Evolutionary conservation across 2,888 invertebrate genomes (phyloP), one percentile per base, ranked within the genome.

Genomic region (Gymnocheta viridis): DNA sequence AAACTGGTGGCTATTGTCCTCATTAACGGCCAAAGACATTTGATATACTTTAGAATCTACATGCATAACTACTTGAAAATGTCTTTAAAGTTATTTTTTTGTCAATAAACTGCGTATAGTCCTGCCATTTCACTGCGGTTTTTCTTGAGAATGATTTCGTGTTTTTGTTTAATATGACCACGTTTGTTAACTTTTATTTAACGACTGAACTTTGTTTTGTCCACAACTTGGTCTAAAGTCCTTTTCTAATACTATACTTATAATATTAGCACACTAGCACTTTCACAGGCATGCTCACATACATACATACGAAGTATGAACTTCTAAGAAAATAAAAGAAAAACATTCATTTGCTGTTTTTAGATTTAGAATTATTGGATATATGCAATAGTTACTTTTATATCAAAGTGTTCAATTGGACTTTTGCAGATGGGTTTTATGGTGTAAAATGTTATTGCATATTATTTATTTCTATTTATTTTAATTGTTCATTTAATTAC

Each of bases 211-310:
- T 67, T 77, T 81, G 79, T 70, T 64, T 19, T 83, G 79, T 69
- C 83, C 83, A 83, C 74, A 83, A 74, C 17, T 58, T 80, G 79
- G 70, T 38, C 72, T 32, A 82, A 85, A 74, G 74, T 85, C 73
- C 83, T 81, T 81, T 85, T 78, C 49, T 56, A 38, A 10, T 47
- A 41, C 38, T 24, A 27, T 19, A 69, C 49, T 49, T 38, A 64
- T 24, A 38, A 7, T 38, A 38, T 51, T 44, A 64, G 29, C 58
- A 24, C 12, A 78, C 66, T 22, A 29, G 66, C 62, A 64, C 41
- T 41, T 60, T 10, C n/a, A 41, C 24, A 80, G 9, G n/a, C 22
- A 47, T 22, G 14, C 69, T 4, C 17, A 38, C 1, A 2, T 22
- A 29, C 24, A 4, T 19, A 22, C 1, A 22, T 24, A 9, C 7